Conservation (phyloP, 2,113 vertebrate species). For the Lonchura striata region DNA sequence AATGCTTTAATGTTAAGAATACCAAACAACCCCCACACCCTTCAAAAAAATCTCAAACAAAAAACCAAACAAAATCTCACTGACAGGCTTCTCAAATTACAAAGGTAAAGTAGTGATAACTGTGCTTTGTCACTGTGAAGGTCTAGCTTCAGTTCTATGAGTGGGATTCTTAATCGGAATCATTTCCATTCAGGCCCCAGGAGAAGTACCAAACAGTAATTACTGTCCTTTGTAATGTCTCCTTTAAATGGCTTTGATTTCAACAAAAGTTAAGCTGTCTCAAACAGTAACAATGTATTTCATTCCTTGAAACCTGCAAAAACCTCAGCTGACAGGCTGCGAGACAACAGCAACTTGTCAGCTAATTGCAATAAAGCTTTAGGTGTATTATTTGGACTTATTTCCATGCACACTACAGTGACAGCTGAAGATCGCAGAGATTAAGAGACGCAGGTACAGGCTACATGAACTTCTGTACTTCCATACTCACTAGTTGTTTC, state of each 20-base stretch:
- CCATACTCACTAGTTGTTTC: not conserved
- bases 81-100: not conserved
- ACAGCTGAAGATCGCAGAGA: not conserved
- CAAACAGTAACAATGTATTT: not conserved
- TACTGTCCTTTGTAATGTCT: not conserved
- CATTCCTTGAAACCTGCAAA: not conserved
- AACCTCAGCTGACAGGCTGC: not conserved
- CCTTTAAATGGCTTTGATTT: not conserved
- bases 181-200: not conserved
- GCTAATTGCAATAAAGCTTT: not conserved
- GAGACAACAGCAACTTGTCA: not conserved
- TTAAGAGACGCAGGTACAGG: not conserved
- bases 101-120: not conserved
- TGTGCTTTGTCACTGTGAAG: not conserved
- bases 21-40: rapidly evolving
- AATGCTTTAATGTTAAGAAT: not conserved
- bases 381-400: not conserved
- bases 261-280: not conserved
- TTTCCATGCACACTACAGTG: not conserved
- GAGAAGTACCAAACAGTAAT: not conserved
- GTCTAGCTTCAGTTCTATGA: not conserved
- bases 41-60: not conserved
- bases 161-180: not conserved
- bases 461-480: not conserved
- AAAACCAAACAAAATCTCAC: not conserved